phyloP scores from a whole-genome alignment of 2,797 vertebrate species.

The Synanceia verrucosa region DNA sequence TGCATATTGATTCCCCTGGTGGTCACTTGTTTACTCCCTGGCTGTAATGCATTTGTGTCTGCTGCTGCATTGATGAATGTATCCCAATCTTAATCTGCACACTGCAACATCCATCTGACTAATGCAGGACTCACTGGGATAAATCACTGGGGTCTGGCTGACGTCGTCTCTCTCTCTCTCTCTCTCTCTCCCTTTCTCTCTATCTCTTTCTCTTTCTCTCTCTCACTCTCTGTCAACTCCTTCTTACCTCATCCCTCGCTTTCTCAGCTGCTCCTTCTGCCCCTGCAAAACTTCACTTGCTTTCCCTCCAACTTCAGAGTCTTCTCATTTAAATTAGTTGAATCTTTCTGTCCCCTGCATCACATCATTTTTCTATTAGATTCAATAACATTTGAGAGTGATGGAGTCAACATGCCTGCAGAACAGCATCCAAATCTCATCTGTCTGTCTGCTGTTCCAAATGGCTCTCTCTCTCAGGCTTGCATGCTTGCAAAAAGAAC shows the following conservation, averaged over 20 bases:
- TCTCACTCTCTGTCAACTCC: constrained; percentile 13
- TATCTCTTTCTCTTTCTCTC: constrained; percentile 25
- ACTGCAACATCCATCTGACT: constrained; percentile 76
- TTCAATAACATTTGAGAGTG: not conserved
- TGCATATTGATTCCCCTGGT: constrained; percentile 80
- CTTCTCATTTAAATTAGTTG: constrained; percentile 9
- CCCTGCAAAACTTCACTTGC: constrained; percentile 16
- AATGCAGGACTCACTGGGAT: constrained; percentile 77
- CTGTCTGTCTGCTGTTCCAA: not conserved
- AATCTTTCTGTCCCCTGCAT: not conserved
- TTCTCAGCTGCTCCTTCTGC: constrained; percentile 9
- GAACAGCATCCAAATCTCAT: not conserved
- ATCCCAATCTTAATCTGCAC: constrained; percentile 81
- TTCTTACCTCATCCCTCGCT: constrained; percentile 5
- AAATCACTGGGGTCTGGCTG: constrained; percentile 72
- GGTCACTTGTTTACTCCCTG: constrained; percentile 78
- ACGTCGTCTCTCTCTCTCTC: not conserved
- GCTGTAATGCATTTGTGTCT: constrained; percentile 82
- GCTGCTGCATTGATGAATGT: constrained; percentile 81
- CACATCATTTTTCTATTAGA: not conserved
- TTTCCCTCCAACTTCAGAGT: constrained; percentile 18
- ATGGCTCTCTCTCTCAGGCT: not conserved
- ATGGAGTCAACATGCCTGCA: not conserved
- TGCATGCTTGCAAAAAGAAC: constrained; percentile 3
- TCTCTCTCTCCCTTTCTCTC: constrained; percentile 10